These are phyloP conservation scores for Cebidichthys violaceus DNA, from an alignment of 2,113 vertebrate genomes.

Conservation along the genomic window DNA sequence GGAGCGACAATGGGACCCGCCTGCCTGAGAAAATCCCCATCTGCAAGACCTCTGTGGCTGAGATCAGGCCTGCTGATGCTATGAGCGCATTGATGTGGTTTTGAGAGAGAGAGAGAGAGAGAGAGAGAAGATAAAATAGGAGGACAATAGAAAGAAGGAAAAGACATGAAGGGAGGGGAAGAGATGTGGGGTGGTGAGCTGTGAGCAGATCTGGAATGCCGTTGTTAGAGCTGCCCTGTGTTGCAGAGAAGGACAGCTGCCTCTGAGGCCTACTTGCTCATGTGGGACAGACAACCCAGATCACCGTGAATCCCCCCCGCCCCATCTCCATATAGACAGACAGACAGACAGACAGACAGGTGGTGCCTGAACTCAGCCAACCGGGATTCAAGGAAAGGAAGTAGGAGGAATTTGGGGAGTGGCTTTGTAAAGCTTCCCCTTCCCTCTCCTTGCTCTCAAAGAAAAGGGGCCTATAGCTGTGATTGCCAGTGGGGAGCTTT, in stretches of 20 bases:
- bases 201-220: slow-evolving; percentile 68
- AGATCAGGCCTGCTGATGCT: slow-evolving; percentile 31
- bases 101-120: neutral
- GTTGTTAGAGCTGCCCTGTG: slow-evolving; percentile 70
- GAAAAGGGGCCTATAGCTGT: slow-evolving; percentile 30
- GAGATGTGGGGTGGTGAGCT: slow-evolving; percentile 26
- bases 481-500: slow-evolving; percentile 27
- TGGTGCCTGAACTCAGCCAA: slow-evolving; percentile 64
- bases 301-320: slow-evolving; percentile 19
- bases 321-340: neutral
- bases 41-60: slow-evolving; percentile 47
- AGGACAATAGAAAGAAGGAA: slow-evolving; percentile 37
- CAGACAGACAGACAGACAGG: slow-evolving; percentile 42
- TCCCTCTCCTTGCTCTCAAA: slow-evolving; percentile 49
- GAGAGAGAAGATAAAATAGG: slow-evolving; percentile 6
- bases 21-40: slow-evolving; percentile 55
- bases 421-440: slow-evolving; percentile 74
- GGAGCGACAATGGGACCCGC: slow-evolving; percentile 63
- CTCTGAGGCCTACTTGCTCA: slow-evolving; percentile 37
- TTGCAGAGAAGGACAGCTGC: slow-evolving; percentile 66
- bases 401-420: slow-evolving; percentile 76
- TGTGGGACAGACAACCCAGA: slow-evolving; percentile 47
- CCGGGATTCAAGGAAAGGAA: slow-evolving; percentile 70
- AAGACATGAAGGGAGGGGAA: slow-evolving; percentile 17
- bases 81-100: slow-evolving; percentile 26